Conservation (phyloP, 2,113 vertebrate species). For the Odobenus rosmarus region DNA sequence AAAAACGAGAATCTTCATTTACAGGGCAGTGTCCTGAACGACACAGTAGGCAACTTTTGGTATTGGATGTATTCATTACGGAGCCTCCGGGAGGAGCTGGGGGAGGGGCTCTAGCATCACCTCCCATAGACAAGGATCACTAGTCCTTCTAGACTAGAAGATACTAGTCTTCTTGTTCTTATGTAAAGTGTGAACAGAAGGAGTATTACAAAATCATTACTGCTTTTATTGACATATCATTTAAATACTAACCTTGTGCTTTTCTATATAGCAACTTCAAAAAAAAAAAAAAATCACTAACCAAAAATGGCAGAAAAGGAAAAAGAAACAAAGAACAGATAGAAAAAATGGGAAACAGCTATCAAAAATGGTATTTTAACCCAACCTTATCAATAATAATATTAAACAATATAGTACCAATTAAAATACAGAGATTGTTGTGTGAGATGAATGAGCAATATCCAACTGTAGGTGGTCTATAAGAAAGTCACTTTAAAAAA, state of each 20-base stretch:
- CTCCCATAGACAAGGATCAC: neutral
- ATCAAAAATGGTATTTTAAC: neutral
- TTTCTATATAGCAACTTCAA: neutral
- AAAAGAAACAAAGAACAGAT: neutral
- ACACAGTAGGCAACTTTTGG: neutral
- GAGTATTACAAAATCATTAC: neutral
- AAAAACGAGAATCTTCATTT: conserved; percentile 10
- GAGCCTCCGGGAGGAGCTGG: too few relatives aligned
- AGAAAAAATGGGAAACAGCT: neutral
- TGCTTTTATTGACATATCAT: neutral
- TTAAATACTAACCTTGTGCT: neutral
- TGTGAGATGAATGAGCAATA: neutral
- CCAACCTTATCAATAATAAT: neutral
- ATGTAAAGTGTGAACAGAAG: neutral
- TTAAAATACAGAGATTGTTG: neutral
- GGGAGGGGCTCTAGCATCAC: too few relatives aligned
- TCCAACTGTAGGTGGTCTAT: neutral
- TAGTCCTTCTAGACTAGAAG: neutral
- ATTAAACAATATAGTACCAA: neutral
- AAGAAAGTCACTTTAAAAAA: neutral
- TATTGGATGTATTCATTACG: fast-evolving
- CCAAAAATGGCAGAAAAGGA: neutral
- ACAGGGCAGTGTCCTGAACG: neutral
- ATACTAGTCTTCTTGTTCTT: neutral
- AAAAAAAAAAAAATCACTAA: neutral